Evolutionary conservation across 1,140 invertebrate species (phyloP).

Genomic region (Solenopsis fugax): DNA sequence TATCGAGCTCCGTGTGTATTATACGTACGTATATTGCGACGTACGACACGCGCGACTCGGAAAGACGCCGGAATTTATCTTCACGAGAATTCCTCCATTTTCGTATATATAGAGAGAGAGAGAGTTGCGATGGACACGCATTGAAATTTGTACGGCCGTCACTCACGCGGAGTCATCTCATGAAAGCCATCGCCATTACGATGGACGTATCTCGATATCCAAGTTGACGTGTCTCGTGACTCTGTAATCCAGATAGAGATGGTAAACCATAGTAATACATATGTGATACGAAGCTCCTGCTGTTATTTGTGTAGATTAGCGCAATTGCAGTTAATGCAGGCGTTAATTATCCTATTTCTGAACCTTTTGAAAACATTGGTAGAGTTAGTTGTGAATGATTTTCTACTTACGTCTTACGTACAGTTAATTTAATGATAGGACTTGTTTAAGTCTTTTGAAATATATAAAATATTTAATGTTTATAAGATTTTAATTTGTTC

Average conservation of each 20-base stretch:
- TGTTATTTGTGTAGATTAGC: slow-evolving; percentile 16
- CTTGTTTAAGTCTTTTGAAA: background rate
- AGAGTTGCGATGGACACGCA: slow-evolving; percentile 60
- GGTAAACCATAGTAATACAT: slow-evolving; percentile 9
- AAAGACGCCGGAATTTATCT: slow-evolving; percentile 36
- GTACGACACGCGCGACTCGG: slow-evolving; percentile 22
- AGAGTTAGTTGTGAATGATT: background rate
- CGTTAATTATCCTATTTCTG: background rate
- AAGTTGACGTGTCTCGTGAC: slow-evolving; percentile 29
- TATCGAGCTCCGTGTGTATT: background rate
- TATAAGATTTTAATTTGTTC: slow-evolving; percentile 28
- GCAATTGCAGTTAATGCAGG: background rate
- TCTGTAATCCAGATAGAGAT: background rate
- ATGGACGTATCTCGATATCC: slow-evolving; percentile 43
- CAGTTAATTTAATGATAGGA: background rate
- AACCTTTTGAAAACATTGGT: background rate
- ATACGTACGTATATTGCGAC: background rate
- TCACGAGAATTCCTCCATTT: slow-evolving; percentile 38
- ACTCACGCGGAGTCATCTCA: slow-evolving; percentile 9
- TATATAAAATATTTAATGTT: background rate
- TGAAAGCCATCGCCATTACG: slow-evolving; percentile 2
- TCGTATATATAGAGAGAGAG: slow-evolving; percentile 31
- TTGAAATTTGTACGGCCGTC: slow-evolving; percentile 65
- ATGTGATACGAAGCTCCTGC: slow-evolving; percentile 9
- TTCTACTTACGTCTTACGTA: background rate